Conservation (phyloP, 2,888 invertebrate genomes). For the Odontocolon sp. region DNA sequence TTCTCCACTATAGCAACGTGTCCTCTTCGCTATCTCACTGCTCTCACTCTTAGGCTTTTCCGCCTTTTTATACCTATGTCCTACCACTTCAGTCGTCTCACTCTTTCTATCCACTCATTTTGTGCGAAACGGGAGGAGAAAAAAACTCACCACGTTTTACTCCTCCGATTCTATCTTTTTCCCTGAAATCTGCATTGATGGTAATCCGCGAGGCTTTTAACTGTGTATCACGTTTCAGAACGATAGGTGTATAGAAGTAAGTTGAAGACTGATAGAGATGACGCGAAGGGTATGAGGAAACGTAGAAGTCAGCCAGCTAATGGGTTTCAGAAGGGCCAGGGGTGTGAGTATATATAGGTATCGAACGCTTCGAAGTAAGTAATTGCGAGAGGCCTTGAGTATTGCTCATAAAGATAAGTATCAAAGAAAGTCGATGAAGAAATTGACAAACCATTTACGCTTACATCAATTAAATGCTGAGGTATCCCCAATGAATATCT, state of each 20-base stretch:
- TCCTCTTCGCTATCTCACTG: not conserved
- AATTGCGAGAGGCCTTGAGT: not conserved
- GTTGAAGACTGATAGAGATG: not conserved
- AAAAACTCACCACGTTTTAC: slow-evolving; percentile 22
- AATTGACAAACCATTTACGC: not conserved
- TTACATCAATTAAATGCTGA: too few species aligned
- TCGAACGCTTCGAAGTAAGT: slow-evolving; percentile 6
- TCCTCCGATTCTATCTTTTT: slow-evolving; percentile 31
- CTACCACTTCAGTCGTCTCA: slow-evolving; percentile 52
- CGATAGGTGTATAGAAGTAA: slow-evolving; percentile 4
- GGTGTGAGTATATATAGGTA: not conserved
- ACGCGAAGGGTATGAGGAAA: not conserved
- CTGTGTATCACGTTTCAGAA: slow-evolving; percentile 61
- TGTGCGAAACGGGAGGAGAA: slow-evolving; percentile 16
- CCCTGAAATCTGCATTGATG: slow-evolving; percentile 68
- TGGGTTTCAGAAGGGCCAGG: slow-evolving; percentile 13
- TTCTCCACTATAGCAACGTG: slow-evolving; percentile 38
- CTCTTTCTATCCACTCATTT: slow-evolving; percentile 56
- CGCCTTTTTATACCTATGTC: slow-evolving; percentile 52
- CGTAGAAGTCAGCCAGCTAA: slow-evolving; percentile 6
- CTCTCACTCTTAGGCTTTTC: slow-evolving; percentile 29
- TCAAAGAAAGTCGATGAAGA: not conserved
- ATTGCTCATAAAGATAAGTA: not conserved
- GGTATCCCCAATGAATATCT: too few species aligned
- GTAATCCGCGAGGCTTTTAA: slow-evolving; percentile 72